Evolutionary conservation across 2,113 vertebrate genomes (phyloP).

Genomic region (Maccullochella peelii): DNA sequence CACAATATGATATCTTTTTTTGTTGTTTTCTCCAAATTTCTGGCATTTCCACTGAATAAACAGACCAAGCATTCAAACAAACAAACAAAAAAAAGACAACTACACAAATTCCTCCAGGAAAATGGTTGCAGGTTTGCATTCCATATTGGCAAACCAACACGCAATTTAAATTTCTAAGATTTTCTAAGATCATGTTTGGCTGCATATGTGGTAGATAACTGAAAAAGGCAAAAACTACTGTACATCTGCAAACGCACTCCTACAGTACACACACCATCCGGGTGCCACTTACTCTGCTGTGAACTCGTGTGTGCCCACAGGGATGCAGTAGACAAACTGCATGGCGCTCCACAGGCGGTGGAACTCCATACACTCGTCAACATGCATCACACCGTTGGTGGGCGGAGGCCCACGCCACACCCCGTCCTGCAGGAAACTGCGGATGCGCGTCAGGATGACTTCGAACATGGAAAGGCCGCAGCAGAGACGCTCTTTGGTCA

Average conservation of each 20-base stretch:
- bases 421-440: slow-evolving; percentile 96
- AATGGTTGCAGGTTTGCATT: not conserved
- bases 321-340: slow-evolving; percentile 99
- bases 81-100: not conserved
- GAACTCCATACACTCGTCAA: slow-evolving; percentile 98
- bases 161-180: not conserved
- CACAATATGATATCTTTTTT: not conserved
- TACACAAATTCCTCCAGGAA: not conserved
- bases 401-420: slow-evolving; percentile 98
- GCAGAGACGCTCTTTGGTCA: slow-evolving; percentile 99
- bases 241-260: not conserved
- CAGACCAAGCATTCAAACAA: not conserved
- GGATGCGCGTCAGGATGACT: slow-evolving; percentile 96
- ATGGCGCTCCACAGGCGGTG: slow-evolving; percentile 99
- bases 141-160: not conserved
- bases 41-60: not conserved
- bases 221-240: not conserved
- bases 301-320: slow-evolving; percentile 97
- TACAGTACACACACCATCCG: not conserved
- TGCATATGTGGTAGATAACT: not conserved
- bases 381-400: slow-evolving; percentile 98
- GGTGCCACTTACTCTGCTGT: slow-evolving; percentile 93
- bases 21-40: no score
- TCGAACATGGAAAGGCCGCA: slow-evolving; percentile 99
- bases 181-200: not conserved